Evolutionary conservation across 2,888 invertebrate genomes (phyloP), one percentile per base, ranked within the genome.

Genomic region (Pemphredon lugubris): DNA sequence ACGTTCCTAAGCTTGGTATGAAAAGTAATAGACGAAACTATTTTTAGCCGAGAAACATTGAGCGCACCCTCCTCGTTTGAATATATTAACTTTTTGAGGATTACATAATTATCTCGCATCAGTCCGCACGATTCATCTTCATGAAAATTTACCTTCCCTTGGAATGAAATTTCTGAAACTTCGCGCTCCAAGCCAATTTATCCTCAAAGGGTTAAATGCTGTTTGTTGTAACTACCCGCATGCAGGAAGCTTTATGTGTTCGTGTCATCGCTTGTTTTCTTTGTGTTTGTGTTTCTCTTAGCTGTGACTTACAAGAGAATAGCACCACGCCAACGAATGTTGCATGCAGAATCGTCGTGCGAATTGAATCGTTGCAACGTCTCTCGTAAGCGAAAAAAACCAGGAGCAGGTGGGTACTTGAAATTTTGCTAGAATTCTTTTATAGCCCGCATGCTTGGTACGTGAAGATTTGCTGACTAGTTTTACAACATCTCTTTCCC

Each of bases 261-360:
- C 50, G 37, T 72, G 39, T 60, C 48, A 26, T 68, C 51, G 53
- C 66, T 73, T 58, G 69, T 59, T 63, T 53, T 32, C 51, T 23
- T 21, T 61, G 42, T 54, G 21, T 30, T 55, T 70, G 65, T 58
- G 59, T 67, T 51, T 64, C 90, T 91, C 92, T 83, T 92, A 95
- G 94, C 95, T 92, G 95, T 96, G 91, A 95, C 96, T 85, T 96
- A 95, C 93, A 96, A 95, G 93, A 95, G 95, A 88, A 88, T 91
- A 84, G 89, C 89, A 40, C 88, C 89, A 32, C 85, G 86, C 60
- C 88, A 86, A 72, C 85, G 82, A 64, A 82, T 83, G 63, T 74
- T 83, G 83, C 83, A 86, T 77, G 84, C 87, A 39, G 86, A 86
- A 50, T 70, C 79, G 58, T 76, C 67, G 20, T 53, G 65, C 70